A percentile compares a stretch with the other conserved stretches of the same genome.
Conservation (phyloP, 2,888 invertebrate genomes). For the Hydrotaea cyrtoneurina region DNA sequence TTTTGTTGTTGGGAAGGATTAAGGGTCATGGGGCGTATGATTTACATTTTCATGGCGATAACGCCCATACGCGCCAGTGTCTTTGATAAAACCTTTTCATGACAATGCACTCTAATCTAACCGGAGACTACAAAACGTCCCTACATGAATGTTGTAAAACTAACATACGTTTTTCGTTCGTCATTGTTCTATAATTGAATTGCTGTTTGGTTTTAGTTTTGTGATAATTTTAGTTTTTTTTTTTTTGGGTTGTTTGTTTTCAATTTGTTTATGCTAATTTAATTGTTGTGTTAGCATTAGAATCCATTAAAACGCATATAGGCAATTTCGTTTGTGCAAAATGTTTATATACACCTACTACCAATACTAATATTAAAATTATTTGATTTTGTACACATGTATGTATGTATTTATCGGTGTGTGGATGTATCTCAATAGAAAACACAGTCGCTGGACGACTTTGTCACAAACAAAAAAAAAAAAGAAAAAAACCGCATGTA, state of each 20-base stretch:
- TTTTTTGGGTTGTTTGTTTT: not conserved
- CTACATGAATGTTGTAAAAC: too few relatives aligned
- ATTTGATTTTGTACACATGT: not conserved
- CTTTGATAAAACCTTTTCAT: too few relatives aligned
- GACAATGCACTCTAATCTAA: too few relatives aligned
- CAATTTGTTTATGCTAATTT: not conserved
- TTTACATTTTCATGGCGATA: not conserved
- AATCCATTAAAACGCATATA: not conserved
- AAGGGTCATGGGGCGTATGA: not conserved
- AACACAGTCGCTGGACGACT: constrained; percentile 62
- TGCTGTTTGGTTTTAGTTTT: not conserved
- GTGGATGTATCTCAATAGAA: not conserved
- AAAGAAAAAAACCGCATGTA: constrained; percentile 10
- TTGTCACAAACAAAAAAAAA: too few relatives aligned
- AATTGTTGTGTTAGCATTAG: not conserved
- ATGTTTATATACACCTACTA: not conserved
- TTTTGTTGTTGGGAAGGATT: too few relatives aligned
- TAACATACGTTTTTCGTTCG: too few relatives aligned
- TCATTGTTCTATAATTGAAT: not conserved
- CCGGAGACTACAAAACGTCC: too few relatives aligned
- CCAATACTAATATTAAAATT: too few relatives aligned
- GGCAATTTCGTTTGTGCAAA: not conserved
- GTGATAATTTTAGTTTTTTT: not conserved
- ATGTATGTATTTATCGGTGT: not conserved
- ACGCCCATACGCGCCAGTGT: not conserved